Base-by-base conservation (phyloP, 92 coral and sea anemone species). In the Anthopleura xanthogrammica region DNA sequence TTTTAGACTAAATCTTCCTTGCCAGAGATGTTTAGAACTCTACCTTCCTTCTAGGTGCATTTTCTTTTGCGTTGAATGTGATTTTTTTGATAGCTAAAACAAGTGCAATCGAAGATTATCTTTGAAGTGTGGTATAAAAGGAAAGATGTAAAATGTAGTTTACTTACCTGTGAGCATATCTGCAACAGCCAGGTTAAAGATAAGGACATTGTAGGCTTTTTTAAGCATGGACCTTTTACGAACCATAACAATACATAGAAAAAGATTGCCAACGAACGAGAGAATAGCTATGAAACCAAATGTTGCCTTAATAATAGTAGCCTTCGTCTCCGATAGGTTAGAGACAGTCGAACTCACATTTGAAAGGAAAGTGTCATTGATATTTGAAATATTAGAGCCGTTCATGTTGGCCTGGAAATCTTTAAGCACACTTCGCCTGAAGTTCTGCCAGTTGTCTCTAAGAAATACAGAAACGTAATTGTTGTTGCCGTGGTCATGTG, bases 281-380 rank as follows among this genome's bases (percentile, higher is more conserved):
- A 88, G 77, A 56, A 62, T 88, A n/a, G 98, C 97, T 52, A 95
- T 95, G 14, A 93, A n/a, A 24, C 98, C 95, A 79, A 92, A 90
- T 22, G 90, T 68, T 7, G 85, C 80, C 73, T 81, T 89, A 79
- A 88, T 86, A 10, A 72, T 41, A 40, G 77, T 17, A 36, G 74
- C 48, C n/a, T 84, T 40, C 76, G 14, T 68, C 41, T 22, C 43
- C 22, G 72, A 64, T 2, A n/a, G 20, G 2, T 20, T 64, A 9
- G 24, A 3, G 36, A 12, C 29, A 64, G 72, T 2, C 20, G 1
- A 23, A 64, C 40, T 16, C 22, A 1, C 8, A 22, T 22, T 64
- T 22, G 36, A 64, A 64, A 22, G 74, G 1, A 68, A 68, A n/a
- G 74, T 29, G 72, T 16, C 64, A 62, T 62, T 62, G 9, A 8